Conservation (phyloP, 2,888 invertebrate genomes). For the Ptycholaimellus sp. region DNA sequence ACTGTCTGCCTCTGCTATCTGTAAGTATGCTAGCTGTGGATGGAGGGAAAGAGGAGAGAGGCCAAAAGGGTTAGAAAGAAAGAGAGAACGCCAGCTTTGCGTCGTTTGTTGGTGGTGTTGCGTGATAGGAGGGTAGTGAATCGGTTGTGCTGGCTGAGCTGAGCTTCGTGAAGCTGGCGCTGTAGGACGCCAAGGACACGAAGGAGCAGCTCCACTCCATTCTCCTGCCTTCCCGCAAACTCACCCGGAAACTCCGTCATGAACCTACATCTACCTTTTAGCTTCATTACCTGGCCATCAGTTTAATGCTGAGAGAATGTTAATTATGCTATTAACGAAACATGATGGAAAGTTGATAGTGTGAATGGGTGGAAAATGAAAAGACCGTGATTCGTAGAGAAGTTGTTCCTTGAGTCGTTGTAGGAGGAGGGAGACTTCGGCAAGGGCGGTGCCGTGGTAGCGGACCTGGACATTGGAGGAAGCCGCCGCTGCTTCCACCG, state of each 20-base stretch:
- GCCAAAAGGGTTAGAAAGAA: background rate
- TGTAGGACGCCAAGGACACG: slow-evolving; percentile 8
- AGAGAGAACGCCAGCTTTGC: slow-evolving; percentile 14
- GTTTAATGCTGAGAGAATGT: too few species aligned
- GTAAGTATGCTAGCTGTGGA: slow-evolving; percentile 1
- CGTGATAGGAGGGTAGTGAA: background rate
- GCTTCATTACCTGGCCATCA: too few species aligned
- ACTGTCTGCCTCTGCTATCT: slow-evolving; percentile 21
- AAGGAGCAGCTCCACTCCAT: slow-evolving; percentile 14
- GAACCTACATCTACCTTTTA: too few species aligned
- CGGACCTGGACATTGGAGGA: too few species aligned
- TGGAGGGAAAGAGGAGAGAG: too few species aligned
- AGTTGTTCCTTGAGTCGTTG: slow-evolving; percentile 16
- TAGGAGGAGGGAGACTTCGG: slow-evolving; percentile 15
- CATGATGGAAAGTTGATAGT: too few species aligned
- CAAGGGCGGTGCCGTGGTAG: slow-evolving; percentile 8
- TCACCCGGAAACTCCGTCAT: slow-evolving; percentile 13
- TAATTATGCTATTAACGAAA: too few species aligned
- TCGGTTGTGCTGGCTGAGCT: background rate
- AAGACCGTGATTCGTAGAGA: too few species aligned
- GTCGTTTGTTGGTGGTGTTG: slow-evolving; percentile 11
- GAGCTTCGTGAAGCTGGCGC: slow-evolving; percentile 2
- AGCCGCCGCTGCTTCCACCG: too few species aligned
- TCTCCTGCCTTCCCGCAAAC: slow-evolving; percentile 13
- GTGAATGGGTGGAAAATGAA: too few species aligned